These are phyloP conservation scores for Pristionchus japonicus DNA, from an alignment of 2,888 invertebrate genomes.

Conservation along the genomic window DNA sequence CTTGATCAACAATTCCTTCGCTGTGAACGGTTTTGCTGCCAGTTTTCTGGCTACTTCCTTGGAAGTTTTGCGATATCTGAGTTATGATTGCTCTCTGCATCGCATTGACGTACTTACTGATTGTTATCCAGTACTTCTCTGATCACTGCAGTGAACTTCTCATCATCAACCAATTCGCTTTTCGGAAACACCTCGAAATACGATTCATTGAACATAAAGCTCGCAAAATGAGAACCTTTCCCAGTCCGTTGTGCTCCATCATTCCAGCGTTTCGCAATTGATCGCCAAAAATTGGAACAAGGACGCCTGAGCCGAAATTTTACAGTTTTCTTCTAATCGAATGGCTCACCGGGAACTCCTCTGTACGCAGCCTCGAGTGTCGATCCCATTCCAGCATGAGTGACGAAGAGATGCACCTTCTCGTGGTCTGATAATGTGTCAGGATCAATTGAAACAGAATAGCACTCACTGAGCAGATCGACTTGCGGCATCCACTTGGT, in stretches of 20 bases:
- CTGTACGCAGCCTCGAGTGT: neutral
- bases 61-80: neutral
- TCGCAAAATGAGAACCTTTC: neutral
- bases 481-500: slow-evolving; percentile 15
- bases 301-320: neutral
- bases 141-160: neutral
- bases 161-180: neutral
- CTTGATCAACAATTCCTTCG: slow-evolving; percentile 5
- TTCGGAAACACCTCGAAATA: neutral
- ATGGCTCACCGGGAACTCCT: neutral
- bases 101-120: neutral
- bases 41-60: neutral
- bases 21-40: slow-evolving; percentile 8
- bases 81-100: neutral
- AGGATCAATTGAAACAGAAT: no score
- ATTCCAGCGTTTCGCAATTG: slow-evolving; percentile 10
- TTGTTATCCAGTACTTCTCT: neutral
- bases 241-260: neutral
- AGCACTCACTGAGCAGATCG: neutral
- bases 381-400: slow-evolving; percentile 1
- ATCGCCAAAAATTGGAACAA: neutral
- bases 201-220: neutral
- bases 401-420: neutral
- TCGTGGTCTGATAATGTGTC: neutral
- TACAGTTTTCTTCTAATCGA: neutral